Evolutionary conservation across 2,888 invertebrate species (phyloP).

Genomic region (Melinaea menophilus): DNA sequence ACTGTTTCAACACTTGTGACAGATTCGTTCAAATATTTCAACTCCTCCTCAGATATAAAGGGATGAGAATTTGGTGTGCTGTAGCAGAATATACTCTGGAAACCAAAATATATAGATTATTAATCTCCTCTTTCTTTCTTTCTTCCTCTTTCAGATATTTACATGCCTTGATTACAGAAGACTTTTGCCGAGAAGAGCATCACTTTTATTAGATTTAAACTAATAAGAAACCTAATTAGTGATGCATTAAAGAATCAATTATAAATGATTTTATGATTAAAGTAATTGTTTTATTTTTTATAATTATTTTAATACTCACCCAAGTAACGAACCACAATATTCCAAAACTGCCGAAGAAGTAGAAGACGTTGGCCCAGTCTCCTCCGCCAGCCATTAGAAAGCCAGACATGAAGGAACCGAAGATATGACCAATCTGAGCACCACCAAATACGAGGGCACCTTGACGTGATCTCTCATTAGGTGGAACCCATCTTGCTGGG

Average conservation of each 20-base stretch:
- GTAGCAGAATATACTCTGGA: constrained; percentile 71
- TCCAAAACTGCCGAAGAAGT: constrained; percentile 77
- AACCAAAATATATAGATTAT: constrained; percentile 25
- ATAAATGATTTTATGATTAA: no score
- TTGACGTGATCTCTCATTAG: constrained; percentile 77
- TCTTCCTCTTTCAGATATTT: no score
- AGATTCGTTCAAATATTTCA: constrained; percentile 76
- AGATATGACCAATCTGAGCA: constrained; percentile 77
- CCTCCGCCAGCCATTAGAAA: constrained; percentile 71
- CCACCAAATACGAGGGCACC: constrained; percentile 80
- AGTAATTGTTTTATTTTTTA: no score
- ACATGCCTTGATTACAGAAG: no score
- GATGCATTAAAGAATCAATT: no score
- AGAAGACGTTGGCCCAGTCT: constrained; percentile 79
- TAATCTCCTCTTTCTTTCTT: no score
- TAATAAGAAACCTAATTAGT: background rate
- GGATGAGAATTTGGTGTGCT: constrained; percentile 76
- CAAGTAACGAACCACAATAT: constrained; percentile 77
- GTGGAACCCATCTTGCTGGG: constrained; percentile 80
- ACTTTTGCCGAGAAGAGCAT: no score
- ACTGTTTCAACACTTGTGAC: constrained; percentile 76
- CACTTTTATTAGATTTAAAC: no score
- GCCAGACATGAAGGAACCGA: constrained; percentile 77
- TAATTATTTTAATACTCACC: constrained; percentile 45
- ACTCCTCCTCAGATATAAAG: constrained; percentile 75